These are phyloP conservation scores for Lepus oiostolus DNA, from an alignment of 2,797 vertebrate genomes.

Conservation along the genomic window DNA sequence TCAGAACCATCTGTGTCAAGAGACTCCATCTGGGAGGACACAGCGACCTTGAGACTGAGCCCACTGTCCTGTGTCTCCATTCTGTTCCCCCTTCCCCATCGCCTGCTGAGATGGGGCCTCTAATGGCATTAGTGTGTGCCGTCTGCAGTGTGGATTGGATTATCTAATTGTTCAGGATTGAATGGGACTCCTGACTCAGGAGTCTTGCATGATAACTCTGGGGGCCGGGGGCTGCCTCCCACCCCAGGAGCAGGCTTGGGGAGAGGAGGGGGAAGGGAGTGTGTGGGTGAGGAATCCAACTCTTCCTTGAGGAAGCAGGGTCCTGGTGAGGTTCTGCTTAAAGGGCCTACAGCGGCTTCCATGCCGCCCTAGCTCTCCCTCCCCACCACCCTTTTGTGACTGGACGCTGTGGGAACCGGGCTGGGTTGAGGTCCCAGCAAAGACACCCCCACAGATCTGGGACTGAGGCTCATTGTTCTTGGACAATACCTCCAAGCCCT, in stretches of 20 bases:
- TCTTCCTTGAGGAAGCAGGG: background rate
- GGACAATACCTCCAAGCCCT: background rate
- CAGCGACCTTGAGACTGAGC: background rate
- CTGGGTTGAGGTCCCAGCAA: background rate
- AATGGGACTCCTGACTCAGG: slow-evolving; percentile 30
- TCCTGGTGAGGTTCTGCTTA: background rate
- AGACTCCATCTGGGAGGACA: background rate
- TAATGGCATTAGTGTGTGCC: slow-evolving; percentile 18
- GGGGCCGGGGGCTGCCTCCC: background rate
- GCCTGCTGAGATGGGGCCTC: background rate
- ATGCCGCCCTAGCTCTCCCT: rapidly evolving
- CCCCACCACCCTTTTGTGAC: background rate
- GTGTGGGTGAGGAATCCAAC: rapidly evolving
- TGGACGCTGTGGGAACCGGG: background rate
- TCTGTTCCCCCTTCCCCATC: too few relatives aligned
- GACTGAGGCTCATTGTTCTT: background rate
- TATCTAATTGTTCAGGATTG: slow-evolving; percentile 48
- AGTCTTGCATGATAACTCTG: background rate
- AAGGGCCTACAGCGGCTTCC: background rate
- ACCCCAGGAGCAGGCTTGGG: background rate
- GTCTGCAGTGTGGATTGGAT: background rate
- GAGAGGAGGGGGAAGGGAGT: too few relatives aligned
- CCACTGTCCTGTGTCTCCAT: background rate
- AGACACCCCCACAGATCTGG: background rate
- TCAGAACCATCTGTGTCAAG: background rate